These are phyloP conservation scores for Dynastes hyllus DNA, from an alignment of 2,888 invertebrate genomes.

Conservation along the genomic window DNA sequence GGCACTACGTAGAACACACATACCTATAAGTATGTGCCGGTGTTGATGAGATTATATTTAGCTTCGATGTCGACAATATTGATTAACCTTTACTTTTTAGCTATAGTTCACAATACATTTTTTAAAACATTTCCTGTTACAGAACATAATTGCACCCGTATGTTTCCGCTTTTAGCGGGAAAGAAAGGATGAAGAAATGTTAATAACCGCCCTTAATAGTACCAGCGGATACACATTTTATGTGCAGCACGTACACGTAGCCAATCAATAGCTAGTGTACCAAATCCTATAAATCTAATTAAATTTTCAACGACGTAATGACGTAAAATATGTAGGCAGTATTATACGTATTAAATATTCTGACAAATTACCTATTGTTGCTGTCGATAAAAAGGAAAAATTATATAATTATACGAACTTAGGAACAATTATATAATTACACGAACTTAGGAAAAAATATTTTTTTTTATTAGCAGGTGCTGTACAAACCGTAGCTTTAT, in stretches of 20 bases:
- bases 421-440: too few relatives aligned
- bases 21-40: not conserved
- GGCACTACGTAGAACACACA: not conserved
- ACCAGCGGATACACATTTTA: constrained; percentile 4
- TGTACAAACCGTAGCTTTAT: too few relatives aligned
- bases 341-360: too few relatives aligned
- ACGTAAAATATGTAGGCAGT: too few relatives aligned
- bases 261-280: not conserved
- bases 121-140: constrained; percentile 27
- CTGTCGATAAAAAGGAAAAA: too few relatives aligned
- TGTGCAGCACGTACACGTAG: not conserved
- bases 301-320: not conserved
- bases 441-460: too few relatives aligned
- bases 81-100: constrained; percentile 23
- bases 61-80: constrained; percentile 13
- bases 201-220: not conserved
- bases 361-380: too few relatives aligned
- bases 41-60: constrained; percentile 24
- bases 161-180: constrained; percentile 6
- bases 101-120: constrained; percentile 8
- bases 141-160: constrained; percentile 12
- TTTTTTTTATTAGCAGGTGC: too few relatives aligned
- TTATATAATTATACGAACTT: too few relatives aligned
- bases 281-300: constrained; percentile 4
- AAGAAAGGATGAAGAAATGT: constrained; percentile 9